Base-by-base conservation (phyloP, 2,888 invertebrate species). In the Xylota sylvarum region DNA sequence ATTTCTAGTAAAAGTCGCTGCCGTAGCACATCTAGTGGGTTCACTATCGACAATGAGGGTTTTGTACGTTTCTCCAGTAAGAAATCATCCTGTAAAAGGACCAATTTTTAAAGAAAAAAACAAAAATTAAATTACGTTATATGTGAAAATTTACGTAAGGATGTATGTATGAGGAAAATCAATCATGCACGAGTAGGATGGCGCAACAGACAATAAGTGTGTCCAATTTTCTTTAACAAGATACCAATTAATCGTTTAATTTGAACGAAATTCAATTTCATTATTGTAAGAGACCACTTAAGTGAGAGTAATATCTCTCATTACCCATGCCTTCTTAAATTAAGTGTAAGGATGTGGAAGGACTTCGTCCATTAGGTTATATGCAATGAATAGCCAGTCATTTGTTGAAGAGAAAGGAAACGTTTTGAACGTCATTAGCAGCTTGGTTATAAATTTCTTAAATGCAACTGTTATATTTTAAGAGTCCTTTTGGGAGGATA, bases 1-100 rank as follows among this genome's bases (percentile, higher is more conserved):
- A 97, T 95, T 93, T 97, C 97, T 89, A 97, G 93, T 88, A 97
- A 92, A 60, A 97, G 94, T 90, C 97, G 94, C 91, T 97, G 96
- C 88, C 97, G 95, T 55, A 97, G 94, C 64, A 97, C 97, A 92
- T 97, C 97, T 94, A 97, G 93, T 0, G 97, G 96, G 93, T 97
- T 97, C 90, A 96, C 96, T 93, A 97, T 97, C 88, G 97, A 97
- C 88, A 97, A 93, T 12, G 96, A 96, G 5, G 95, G 95, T 92
- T 94, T 94, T 93, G 94, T 94, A 91, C 95, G 94, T 91, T 95
- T 95, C 89, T 93, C 92, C 89, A 94, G 93, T 67, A 93, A 92
- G 88, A 92, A 93, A 86, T 92, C 92, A 88, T 92, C 91, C 93
- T 93, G 78, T 10, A 37, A 6, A 85, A 73, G 52, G 37, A 67